A percentile compares a stretch with the other conserved stretches of the same genome.
These are phyloP conservation scores for Azemiops feae DNA, from an alignment of 2,113 vertebrate species.

Conservation along the genomic window DNA sequence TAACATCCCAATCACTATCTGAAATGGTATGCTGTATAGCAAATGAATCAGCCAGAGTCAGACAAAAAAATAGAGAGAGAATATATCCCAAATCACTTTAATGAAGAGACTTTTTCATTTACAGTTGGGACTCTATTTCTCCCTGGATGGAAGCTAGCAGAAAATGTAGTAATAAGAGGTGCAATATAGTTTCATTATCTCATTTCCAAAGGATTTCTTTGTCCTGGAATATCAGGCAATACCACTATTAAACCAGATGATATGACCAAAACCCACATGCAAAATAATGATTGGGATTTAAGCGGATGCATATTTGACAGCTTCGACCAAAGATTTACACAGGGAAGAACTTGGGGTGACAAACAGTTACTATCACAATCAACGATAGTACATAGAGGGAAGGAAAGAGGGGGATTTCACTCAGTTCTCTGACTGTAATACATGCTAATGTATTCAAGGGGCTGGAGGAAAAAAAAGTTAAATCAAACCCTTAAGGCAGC, in stretches of 20 bases:
- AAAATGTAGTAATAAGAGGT: background rate
- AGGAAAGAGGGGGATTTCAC: background rate
- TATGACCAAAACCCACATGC: constrained; percentile 17
- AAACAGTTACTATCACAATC: background rate
- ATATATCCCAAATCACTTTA: background rate
- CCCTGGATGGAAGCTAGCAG: constrained; percentile 38
- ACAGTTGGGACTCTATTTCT: constrained; percentile 5
- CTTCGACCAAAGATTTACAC: background rate
- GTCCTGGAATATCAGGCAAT: constrained; percentile 4
- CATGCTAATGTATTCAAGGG: background rate
- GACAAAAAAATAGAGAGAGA: background rate
- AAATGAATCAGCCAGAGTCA: background rate
- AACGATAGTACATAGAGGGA: too few relatives aligned
- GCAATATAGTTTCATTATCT: background rate
- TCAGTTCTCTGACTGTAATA: background rate
- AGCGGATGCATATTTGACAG: constrained; percentile 21
- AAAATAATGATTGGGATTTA: constrained; percentile 21
- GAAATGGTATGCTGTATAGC: background rate
- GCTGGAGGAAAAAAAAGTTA: background rate
- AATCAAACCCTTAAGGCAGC: background rate
- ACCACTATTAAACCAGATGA: background rate
- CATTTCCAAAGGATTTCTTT: constrained; percentile 7
- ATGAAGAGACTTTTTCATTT: constrained; percentile 2
- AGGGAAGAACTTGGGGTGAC: background rate
- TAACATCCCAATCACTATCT: background rate